Evolutionary conservation across 2,888 invertebrate genomes (phyloP), one percentile per base, ranked within the genome.

Genomic region (Pilophorus perplexus): DNA sequence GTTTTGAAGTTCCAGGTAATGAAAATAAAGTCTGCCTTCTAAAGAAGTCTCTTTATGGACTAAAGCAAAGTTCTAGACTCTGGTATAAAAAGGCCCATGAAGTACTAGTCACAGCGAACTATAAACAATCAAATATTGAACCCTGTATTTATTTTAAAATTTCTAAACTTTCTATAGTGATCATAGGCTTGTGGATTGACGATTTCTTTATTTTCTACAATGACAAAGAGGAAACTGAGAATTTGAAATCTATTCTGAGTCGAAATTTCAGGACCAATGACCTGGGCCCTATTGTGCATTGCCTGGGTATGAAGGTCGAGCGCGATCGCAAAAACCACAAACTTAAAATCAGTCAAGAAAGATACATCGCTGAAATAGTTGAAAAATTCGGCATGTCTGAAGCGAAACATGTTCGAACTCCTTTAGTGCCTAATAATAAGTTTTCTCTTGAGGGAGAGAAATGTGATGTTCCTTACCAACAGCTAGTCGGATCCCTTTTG

Each of bases 41-140:
- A 12, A 16, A 20, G 16, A 65, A 65, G 22, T 18, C 18, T 16
- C 10, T 65, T 12, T 55, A 65, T 33, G 65, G 65, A 8, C 22
- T 65, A 2, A 65, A 65, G 28, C 55, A 66, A 20, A 20, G 40
- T 12, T 16, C 44, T 3, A 3, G 55, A 25, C 14, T 28, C 1
- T 55, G 44, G 55, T 44, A 66, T 28, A n/a, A 44, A 28, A 66
- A 42, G 57, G 18, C 33, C 12, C 10, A 57, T 55, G 12, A 12
- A 18, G 12, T 5, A 18, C 42, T 54, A 8, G 14, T 33, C 23
- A 42, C n/a, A 16, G 20, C 27, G 22, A 23, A n/a, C 16, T 18
- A 38, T 1, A 37, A 18, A 37, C 55, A 55, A 55, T 38, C 38
- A 8, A 10, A 20, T 3, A 20, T 38, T 38, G 55, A 55, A 12